Conservation (phyloP, 92 coral and sea anemone genomes). For the Phymanthus crucifer region DNA sequence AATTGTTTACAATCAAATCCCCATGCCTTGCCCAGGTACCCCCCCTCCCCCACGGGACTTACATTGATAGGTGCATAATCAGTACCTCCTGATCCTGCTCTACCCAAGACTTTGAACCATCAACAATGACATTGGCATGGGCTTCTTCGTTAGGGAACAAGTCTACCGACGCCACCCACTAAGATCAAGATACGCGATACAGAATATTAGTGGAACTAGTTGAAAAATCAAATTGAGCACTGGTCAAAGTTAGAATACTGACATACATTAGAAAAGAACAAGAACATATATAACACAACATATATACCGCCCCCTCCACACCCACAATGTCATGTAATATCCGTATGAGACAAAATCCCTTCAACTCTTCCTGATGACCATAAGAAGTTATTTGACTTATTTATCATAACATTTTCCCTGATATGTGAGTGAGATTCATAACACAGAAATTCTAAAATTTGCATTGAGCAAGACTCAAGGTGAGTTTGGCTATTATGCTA, state of each 20-base stretch:
- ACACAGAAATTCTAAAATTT: background rate
- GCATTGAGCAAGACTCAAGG: background rate
- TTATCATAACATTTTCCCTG: background rate
- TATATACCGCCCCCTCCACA: background rate
- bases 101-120: constrained; percentile 85
- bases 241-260: no score
- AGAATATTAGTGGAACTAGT: no score
- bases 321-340: background rate
- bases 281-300: no score
- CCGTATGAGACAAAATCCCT: background rate
- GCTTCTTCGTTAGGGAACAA: constrained; percentile 93
- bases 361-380: background rate
- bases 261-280: no score
- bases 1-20: no score
- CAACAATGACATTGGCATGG: constrained; percentile 87
- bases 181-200: background rate
- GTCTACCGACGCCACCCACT: constrained; percentile 99
- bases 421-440: no score
- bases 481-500: background rate
- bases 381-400: background rate
- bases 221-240: no score
- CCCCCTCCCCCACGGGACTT: no score
- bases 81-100: constrained; percentile 88
- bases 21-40: no score
- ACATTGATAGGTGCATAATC: background rate